Base-by-base conservation (phyloP, 2,113 vertebrate species). In the Pterocles gutturalis region DNA sequence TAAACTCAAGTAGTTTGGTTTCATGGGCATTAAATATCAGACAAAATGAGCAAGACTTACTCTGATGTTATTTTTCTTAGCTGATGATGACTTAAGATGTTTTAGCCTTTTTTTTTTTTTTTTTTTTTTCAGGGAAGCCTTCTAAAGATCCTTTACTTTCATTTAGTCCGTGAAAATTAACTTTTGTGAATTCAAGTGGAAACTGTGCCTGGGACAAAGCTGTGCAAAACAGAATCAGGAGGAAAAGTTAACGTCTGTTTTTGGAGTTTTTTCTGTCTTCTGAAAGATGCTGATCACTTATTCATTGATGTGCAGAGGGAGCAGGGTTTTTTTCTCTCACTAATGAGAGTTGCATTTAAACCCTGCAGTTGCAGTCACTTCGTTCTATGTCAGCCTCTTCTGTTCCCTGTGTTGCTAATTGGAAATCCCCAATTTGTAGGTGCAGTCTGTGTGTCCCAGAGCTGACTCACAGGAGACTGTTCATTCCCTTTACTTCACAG, bases 341-440 rank as follows among this genome's bases (percentile, higher is more conserved):
- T 92, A 95, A 53, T 1, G 11, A 66, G 41, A 54, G 34, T 54
- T 82, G 53, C 1, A 0, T 76, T 92, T 89, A 84, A 93, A 55
- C 80, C 53, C 53, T 43, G 64, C 28, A 60, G 76, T 92, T 89
- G 93, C 76, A 81, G 88, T 90, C 26, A 34, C 72, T 94, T 78
- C 49, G 25, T 83, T 78, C 51, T 79, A 18, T 0, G 0, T 46
- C 29, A 2, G 83, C n/a, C 33, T 89, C 34, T 84, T 94, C 77
- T 91, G 66, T 91, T 95, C 78, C 38, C 36, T 17, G 18, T 57
- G 88, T 33, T 79, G 69, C 89, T 97, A 97, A 97, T 87, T 95
- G 95, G 94, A 92, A 97, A 95, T 92, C 65, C 57, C 88, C 71
- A 82, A 75, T 94, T 92, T 86, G 85, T 87, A 93, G 89, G 91